Evolutionary conservation across 2,888 invertebrate genomes (phyloP).

Genomic region (Dilophus febrilis): DNA sequence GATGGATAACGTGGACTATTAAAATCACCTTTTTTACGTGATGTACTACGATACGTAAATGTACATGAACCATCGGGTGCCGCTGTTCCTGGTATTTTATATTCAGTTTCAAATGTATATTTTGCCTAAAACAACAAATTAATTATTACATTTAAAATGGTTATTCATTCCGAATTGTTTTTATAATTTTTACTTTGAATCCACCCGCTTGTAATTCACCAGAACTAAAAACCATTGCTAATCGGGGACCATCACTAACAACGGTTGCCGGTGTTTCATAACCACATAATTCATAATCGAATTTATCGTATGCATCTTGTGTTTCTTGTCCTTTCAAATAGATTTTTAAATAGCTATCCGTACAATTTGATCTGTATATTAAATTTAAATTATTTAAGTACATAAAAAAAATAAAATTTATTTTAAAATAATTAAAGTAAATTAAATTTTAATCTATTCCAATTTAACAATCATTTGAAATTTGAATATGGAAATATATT

Average conservation of each 20-base stretch:
- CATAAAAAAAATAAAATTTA: too few species aligned
- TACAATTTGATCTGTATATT: conserved; percentile 44
- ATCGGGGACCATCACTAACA: conserved; percentile 77
- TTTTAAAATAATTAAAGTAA: too few species aligned
- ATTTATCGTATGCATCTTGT: conserved; percentile 82
- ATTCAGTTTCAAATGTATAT: conserved; percentile 50
- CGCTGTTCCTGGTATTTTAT: conserved; percentile 85
- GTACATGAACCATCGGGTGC: conserved; percentile 82
- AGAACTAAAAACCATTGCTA: conserved; percentile 90
- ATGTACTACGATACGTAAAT: conserved; percentile 78
- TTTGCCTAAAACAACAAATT: conserved; percentile 21
- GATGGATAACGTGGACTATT: conserved; percentile 94
- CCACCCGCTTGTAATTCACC: conserved; percentile 80
- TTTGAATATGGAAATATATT: too few species aligned
- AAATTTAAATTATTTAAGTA: too few species aligned
- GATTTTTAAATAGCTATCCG: conserved; percentile 78
- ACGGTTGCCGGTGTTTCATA: conserved; percentile 60
- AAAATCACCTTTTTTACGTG: conserved; percentile 76
- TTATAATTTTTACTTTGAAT: conserved; percentile 44
- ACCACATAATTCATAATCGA: conserved; percentile 85
- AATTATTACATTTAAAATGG: neutral
- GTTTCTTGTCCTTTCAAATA: conserved; percentile 86
- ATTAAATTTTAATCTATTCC: too few species aligned
- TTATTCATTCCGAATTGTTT: neutral
- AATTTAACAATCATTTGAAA: too few species aligned